A percentile compares a stretch with the other conserved stretches of the same genome.
Evolutionary conservation across 2,888 invertebrate genomes (phyloP).

Genomic region (Latrodectus elegans): DNA sequence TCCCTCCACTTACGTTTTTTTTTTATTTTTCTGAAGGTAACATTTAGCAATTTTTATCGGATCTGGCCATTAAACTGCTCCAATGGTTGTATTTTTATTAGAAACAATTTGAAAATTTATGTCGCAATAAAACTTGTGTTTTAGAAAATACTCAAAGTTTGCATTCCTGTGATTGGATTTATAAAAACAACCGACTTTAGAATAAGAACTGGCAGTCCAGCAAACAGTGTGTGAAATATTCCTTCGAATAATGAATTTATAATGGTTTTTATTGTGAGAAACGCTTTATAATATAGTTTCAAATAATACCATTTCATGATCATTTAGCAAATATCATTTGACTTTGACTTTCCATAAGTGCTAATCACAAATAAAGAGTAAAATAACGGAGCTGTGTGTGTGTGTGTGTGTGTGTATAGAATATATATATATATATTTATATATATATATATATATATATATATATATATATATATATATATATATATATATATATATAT

Average conservation of each 20-base stretch:
- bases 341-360: too few relatives aligned
- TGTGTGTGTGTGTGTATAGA: too few relatives aligned
- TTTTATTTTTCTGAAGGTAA: constrained; percentile 7
- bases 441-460: constrained; percentile 22
- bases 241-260: too few relatives aligned
- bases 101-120: constrained; percentile 13
- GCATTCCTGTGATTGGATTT: too few relatives aligned
- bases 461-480: constrained; percentile 30
- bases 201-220: too few relatives aligned
- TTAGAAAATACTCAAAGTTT: too few relatives aligned
- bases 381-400: not conserved
- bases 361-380: not conserved
- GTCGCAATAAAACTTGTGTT: not conserved
- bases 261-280: too few relatives aligned
- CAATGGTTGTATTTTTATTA: constrained; percentile 24
- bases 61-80: constrained; percentile 15
- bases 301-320: too few relatives aligned
- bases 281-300: too few relatives aligned
- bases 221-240: too few relatives aligned
- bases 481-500: constrained; percentile 31
- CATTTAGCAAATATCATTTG: too few relatives aligned
- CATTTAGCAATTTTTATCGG: constrained; percentile 12
- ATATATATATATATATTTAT: constrained; percentile 16
- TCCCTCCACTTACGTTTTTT: not conserved
- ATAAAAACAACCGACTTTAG: too few relatives aligned